These are phyloP conservation scores for Dendrocincla tyrannina DNA, from an alignment of 2,797 vertebrate species.

Conservation along the genomic window DNA sequence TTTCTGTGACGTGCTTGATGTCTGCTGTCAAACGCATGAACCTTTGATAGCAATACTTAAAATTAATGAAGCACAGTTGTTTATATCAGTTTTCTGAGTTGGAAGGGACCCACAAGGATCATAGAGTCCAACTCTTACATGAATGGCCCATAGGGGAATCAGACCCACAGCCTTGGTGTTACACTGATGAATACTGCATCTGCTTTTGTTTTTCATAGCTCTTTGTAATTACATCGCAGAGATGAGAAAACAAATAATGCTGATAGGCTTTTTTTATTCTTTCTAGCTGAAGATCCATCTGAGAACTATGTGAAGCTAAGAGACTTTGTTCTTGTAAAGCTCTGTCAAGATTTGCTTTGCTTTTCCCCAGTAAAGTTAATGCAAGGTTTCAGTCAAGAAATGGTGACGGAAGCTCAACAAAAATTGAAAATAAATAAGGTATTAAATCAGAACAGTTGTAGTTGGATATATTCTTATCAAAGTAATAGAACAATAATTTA, in stretches of 20 bases:
- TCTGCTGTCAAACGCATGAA: not conserved
- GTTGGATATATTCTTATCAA: not conserved
- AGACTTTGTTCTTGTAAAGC: constrained; percentile 93
- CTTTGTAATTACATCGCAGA: not conserved
- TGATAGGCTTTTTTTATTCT: not conserved
- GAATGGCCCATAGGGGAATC: not conserved
- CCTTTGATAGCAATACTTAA: not conserved
- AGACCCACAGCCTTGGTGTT: not conserved
- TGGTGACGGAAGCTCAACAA: constrained; percentile 88
- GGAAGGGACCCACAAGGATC: not conserved
- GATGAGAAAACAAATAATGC: not conserved
- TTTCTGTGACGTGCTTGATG: not conserved
- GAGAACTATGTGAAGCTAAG: constrained; percentile 95
- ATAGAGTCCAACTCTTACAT: not conserved
- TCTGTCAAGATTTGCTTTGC: constrained; percentile 88
- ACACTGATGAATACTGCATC: not conserved
- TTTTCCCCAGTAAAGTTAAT: constrained; percentile 89
- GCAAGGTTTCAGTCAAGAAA: constrained; percentile 90
- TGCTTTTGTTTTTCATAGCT: not conserved
- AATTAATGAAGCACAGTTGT: not conserved
- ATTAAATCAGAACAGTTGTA: constrained; percentile 23
- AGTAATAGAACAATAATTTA: not conserved
- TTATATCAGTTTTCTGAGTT: not conserved
- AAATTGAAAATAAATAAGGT: constrained; percentile 99
- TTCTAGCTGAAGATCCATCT: constrained; percentile 94